Conservation (phyloP, 2,888 invertebrate genomes). For the Cybosia mesomella region DNA sequence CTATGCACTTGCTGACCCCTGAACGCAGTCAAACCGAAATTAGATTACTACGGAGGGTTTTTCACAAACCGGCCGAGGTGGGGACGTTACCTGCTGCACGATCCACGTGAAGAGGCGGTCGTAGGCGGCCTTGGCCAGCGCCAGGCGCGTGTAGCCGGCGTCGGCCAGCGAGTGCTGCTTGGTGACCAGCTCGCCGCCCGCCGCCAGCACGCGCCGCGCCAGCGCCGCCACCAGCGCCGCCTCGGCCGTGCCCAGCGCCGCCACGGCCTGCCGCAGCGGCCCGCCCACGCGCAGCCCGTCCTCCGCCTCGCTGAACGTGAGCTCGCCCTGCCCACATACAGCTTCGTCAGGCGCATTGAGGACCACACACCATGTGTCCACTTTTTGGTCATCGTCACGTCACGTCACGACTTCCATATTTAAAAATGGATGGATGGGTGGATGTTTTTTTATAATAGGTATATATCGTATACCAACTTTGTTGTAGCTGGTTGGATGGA, state of each 20-base stretch:
- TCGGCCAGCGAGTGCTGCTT: conserved; percentile 95
- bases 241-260: conserved; percentile 87
- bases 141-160: conserved; percentile 96
- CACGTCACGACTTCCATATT: no score
- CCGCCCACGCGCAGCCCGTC: conserved; percentile 87
- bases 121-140: conserved; percentile 98
- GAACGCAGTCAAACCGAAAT: no score
- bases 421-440: no score
- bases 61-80: no score
- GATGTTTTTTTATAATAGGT: no score
- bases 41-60: no score
- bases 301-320: conserved; percentile 86
- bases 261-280: conserved; percentile 76
- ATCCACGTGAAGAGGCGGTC: conserved; percentile 98
- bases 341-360: no score
- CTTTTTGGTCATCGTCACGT: no score
- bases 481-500: no score
- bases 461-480: no score
- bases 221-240: conserved; percentile 91
- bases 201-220: conserved; percentile 96
- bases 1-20: no score
- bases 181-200: conserved; percentile 90
- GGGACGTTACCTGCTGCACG: conserved; percentile 87
- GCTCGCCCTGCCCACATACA: conserved; percentile 84
- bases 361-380: no score